Evolutionary conservation across 2,113 vertebrate genomes (phyloP), one percentile per base, ranked within the genome.

Genomic region (Limanda limanda): DNA sequence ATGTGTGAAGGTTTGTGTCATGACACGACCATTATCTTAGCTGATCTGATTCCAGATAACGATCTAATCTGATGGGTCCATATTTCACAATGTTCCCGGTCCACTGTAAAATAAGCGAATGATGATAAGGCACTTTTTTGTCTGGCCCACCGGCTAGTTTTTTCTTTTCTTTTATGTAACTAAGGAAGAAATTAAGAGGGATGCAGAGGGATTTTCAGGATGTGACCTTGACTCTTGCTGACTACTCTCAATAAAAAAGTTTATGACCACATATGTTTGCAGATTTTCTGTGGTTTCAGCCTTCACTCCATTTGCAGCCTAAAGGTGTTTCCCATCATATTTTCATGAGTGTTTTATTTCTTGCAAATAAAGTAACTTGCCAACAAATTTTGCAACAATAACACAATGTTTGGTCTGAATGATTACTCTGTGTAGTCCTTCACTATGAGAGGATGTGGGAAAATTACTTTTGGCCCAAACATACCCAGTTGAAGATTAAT

Each of bases 41-140:
- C 0, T 45, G 72, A 84, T 88, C 80, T 68, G 68, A 70, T 24
- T 54, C 11, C 66, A 81, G 89, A 89, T 89, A 71, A 56, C 3
- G 0, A 79, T 78, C 74, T 73, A 12, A 76, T 78, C 68, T 65
- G 47, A 74, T 78, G 11, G 1, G 7, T 42, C 17, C 20, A 12
- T 24, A 14, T 63, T 27, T 80, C 24, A 74, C 37, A 47, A 0
- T 61, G 54, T 61, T 65, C 25, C 18, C 25, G 63, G 42, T 68
- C 9, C 8, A 35, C 17, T 67, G 18, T 77, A 56, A 86, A 69
- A 77, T 13, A 18, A n/a, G 21, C 58, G 71, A 76, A 68, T 3
- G 6, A 45, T 31, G 62, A 84, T 68, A 76, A 84, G 62, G 23
- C 21, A 31, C 35, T 17, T 64, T 69, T 25, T 15, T 11, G 25